These are phyloP conservation scores for Marasmarcha lunaedactyla DNA, from an alignment of 2,888 invertebrate species.

Conservation along the genomic window DNA sequence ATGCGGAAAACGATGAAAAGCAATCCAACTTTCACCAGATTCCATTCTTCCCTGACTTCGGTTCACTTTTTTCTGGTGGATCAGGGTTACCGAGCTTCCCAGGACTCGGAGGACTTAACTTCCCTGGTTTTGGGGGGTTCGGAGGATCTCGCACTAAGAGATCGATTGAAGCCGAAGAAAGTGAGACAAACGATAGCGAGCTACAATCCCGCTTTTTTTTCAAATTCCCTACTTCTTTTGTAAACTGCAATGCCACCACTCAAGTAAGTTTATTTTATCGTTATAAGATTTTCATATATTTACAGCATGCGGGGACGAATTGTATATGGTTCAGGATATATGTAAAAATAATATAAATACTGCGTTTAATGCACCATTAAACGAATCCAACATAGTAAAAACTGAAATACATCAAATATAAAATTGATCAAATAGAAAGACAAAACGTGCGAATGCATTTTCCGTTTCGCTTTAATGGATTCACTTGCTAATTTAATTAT, in stretches of 20 bases:
- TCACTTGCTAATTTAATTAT: too few relatives aligned
- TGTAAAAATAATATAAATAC: too few relatives aligned
- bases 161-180: background rate
- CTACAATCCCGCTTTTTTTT: background rate
- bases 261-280: constrained; percentile 11
- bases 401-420: too few relatives aligned
- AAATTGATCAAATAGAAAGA: too few relatives aligned
- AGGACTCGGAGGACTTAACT: background rate
- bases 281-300: too few relatives aligned
- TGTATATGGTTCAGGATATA: too few relatives aligned
- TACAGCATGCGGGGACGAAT: too few relatives aligned
- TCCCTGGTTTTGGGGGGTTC: background rate
- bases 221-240: background rate
- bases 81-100: too few relatives aligned
- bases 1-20: background rate
- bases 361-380: too few relatives aligned
- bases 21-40: background rate
- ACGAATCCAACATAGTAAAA: too few relatives aligned
- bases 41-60: background rate
- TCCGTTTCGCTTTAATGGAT: too few relatives aligned
- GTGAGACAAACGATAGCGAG: background rate
- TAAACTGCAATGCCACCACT: constrained; percentile 14
- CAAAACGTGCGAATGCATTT: too few relatives aligned
- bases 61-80: background rate
- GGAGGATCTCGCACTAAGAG: background rate